Conservation (phyloP, 2,797 vertebrate genomes). For the Thripadectes ignobilis region DNA sequence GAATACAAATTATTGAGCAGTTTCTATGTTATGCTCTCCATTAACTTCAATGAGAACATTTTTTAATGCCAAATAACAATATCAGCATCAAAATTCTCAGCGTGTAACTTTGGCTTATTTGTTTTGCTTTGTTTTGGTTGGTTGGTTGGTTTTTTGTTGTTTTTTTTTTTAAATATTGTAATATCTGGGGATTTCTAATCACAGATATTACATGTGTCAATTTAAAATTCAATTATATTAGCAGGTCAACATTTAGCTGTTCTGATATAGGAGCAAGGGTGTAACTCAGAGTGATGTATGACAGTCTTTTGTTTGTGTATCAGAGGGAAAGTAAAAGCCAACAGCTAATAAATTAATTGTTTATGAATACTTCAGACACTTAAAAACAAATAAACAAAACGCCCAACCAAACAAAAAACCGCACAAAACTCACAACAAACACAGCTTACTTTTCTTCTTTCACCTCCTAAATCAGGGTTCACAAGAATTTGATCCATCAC, state of each 20-base stretch:
- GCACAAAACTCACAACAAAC: not conserved
- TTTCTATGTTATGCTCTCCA: not conserved
- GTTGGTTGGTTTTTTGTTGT: not conserved
- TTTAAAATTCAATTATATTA: not conserved
- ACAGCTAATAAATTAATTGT: not conserved
- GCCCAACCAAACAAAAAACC: not conserved
- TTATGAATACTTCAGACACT: not conserved
- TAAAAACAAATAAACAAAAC: not conserved
- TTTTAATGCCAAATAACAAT: not conserved
- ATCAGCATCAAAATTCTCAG: not conserved
- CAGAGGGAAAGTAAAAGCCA: not conserved
- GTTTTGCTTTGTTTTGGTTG: not conserved
- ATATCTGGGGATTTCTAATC: not conserved
- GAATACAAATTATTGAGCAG: constrained; percentile 57
- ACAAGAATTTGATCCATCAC: not conserved
- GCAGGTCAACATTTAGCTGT: not conserved
- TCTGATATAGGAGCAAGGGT: not conserved
- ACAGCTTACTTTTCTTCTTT: not conserved
- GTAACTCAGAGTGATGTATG: not conserved
- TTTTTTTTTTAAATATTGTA: not conserved
- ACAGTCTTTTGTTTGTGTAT: not conserved
- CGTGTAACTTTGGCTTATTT: not conserved
- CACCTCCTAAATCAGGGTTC: not conserved
- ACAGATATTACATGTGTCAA: not conserved
- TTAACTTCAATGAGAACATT: constrained; percentile 29